These are phyloP conservation scores for Chamaetylas fuelleborni DNA, from an alignment of 2,113 vertebrate species.

Conservation along the genomic window DNA sequence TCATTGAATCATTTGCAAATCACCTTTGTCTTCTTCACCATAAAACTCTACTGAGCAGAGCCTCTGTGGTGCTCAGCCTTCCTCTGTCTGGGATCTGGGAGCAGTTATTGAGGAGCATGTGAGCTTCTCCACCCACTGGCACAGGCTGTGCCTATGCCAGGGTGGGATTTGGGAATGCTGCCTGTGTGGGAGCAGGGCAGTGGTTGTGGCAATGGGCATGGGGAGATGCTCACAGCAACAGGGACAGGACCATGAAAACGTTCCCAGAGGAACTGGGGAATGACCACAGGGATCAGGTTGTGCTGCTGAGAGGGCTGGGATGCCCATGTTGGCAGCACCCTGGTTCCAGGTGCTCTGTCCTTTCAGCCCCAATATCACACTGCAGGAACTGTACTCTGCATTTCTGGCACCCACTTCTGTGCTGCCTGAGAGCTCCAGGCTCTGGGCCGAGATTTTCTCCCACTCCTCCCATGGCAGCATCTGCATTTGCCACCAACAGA, in stretches of 20 bases:
- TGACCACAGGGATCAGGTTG: not conserved
- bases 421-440: not conserved
- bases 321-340: not conserved
- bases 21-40: not conserved
- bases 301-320: not conserved
- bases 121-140: not conserved
- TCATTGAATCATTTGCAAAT: constrained; percentile 14
- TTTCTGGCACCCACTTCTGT: not conserved
- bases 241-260: too few relatives aligned
- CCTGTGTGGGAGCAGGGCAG: accelerated
- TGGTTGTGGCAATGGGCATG: not conserved
- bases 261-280: not conserved
- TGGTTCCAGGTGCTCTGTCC: not conserved
- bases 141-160: not conserved
- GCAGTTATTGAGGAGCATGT: accelerated
- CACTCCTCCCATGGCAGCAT: not conserved
- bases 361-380: accelerated
- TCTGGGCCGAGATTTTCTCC: not conserved
- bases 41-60: not conserved
- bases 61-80: accelerated
- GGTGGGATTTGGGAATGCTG: not conserved
- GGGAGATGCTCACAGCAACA: not conserved
- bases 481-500: not conserved
- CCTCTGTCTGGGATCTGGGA: not conserved
- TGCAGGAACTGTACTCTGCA: not conserved